These are phyloP conservation scores for Cyrtonyx montezumae DNA, from an alignment of 2,113 vertebrate species.

Conservation along the genomic window DNA sequence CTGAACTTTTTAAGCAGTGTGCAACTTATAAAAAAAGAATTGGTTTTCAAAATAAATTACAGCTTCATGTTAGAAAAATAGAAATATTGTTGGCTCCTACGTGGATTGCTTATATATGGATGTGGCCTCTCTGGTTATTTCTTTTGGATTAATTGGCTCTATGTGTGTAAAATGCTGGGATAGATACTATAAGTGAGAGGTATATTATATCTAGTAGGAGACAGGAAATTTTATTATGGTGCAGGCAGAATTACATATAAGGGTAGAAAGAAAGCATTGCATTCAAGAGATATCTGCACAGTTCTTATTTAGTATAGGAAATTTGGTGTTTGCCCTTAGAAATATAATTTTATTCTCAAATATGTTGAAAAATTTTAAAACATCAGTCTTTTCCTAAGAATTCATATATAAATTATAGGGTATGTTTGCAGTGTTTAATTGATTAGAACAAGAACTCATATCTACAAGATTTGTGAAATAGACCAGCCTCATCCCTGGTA, in stretches of 20 bases:
- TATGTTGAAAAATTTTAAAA: neutral
- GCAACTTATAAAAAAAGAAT: constrained; percentile 10
- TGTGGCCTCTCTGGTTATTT: neutral
- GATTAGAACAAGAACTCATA: neutral
- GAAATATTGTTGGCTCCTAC: neutral
- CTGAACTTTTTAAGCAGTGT: constrained; percentile 5
- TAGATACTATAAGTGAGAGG: neutral
- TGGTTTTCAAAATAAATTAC: constrained; percentile 43
- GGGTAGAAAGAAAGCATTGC: neutral
- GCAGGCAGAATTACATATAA: neutral
- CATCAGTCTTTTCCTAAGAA: neutral
- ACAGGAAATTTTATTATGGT: neutral
- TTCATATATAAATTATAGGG: accelerated
- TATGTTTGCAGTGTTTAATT: neutral
- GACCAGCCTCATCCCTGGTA: neutral
- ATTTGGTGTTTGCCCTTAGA: neutral
- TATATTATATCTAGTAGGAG: neutral
- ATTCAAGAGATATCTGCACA: neutral
- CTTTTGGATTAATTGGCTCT: neutral
- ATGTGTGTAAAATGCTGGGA: neutral
- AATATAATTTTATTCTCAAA: neutral
- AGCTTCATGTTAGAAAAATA: neutral
- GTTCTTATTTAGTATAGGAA: neutral
- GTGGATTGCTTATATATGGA: neutral
- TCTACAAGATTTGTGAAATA: neutral